Conservation (phyloP, 2,113 vertebrate species). For the Phaetusa simplex region DNA sequence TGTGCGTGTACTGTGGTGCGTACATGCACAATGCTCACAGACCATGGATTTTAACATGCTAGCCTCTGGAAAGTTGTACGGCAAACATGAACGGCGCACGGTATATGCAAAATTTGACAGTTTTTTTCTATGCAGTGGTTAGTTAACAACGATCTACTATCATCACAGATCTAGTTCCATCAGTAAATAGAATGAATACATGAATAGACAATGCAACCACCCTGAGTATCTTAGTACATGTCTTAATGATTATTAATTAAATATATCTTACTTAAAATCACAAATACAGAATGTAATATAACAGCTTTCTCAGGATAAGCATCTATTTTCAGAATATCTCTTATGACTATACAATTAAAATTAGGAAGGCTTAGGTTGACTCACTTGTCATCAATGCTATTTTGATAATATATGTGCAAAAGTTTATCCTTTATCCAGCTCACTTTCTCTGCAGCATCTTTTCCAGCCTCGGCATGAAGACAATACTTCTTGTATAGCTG, state of each 20-base stretch:
- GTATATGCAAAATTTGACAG: neutral
- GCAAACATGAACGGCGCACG: neutral
- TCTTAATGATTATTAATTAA: neutral
- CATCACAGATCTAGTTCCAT: neutral
- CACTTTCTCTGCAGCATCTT: constrained; percentile 95
- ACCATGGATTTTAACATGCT: neutral
- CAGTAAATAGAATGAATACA: neutral
- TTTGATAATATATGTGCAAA: constrained; percentile 99
- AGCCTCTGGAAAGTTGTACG: neutral
- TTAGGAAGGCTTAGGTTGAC: constrained; percentile 52
- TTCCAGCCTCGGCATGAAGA: constrained; percentile 96
- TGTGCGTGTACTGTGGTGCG: neutral
- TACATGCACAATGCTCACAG: rapidly evolving
- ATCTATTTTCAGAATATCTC: neutral
- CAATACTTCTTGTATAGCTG: constrained; percentile 98
- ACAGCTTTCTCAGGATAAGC: neutral
- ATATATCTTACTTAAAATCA: neutral
- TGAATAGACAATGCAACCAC: neutral
- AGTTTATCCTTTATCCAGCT: constrained; percentile 99
- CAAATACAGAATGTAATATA: neutral
- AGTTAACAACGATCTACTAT: neutral
- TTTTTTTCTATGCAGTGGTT: neutral
- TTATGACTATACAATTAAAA: constrained; percentile 27
- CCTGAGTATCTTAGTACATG: neutral
- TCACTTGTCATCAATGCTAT: constrained; percentile 99